These are phyloP conservation scores for Listrodromus nycthemerus DNA, from an alignment of 2,888 invertebrate species.

Conservation along the genomic window DNA sequence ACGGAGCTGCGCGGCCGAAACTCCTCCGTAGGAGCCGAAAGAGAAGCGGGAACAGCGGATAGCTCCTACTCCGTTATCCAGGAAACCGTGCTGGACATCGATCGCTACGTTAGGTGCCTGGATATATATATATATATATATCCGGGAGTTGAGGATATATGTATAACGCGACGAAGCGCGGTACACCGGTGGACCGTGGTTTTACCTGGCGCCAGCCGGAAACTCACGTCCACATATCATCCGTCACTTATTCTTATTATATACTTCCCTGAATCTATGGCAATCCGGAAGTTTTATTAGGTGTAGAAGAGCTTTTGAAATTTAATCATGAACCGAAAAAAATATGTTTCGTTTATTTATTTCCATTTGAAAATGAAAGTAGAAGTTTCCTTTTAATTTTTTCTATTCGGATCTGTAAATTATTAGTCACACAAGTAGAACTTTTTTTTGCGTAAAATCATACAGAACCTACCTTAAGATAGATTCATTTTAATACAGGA, in stretches of 20 bases:
- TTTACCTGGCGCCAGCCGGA: conserved; percentile 53
- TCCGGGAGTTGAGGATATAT: conserved; percentile 29
- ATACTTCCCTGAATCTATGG: background rate
- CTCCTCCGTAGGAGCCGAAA: conserved; percentile 57
- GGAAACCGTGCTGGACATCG: conserved; percentile 66
- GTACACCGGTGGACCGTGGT: conserved; percentile 23
- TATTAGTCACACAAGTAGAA: no score
- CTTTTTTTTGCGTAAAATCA: no score
- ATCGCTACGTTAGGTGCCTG: conserved; percentile 55
- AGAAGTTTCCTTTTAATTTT: no score
- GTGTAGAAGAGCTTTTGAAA: conserved; percentile 44
- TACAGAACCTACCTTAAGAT: no score
- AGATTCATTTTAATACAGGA: no score
- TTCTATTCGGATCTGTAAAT: no score
- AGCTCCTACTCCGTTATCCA: conserved; percentile 59
- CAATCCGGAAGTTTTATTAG: conserved; percentile 42
- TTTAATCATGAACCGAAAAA: conserved; percentile 34
- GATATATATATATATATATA: conserved; percentile 20
- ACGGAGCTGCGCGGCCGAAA: conserved; percentile 10
- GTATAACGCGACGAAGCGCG: conserved; percentile 23
- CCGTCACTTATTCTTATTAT: conserved; percentile 32
- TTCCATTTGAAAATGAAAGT: no score
- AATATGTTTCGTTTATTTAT: no score
- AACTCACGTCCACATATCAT: conserved; percentile 55
- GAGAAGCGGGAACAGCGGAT: conserved; percentile 59